A percentile compares a stretch with the other conserved stretches of the same genome.
Conservation (phyloP, 2,113 vertebrate genomes). For the Silurus meridionalis region DNA sequence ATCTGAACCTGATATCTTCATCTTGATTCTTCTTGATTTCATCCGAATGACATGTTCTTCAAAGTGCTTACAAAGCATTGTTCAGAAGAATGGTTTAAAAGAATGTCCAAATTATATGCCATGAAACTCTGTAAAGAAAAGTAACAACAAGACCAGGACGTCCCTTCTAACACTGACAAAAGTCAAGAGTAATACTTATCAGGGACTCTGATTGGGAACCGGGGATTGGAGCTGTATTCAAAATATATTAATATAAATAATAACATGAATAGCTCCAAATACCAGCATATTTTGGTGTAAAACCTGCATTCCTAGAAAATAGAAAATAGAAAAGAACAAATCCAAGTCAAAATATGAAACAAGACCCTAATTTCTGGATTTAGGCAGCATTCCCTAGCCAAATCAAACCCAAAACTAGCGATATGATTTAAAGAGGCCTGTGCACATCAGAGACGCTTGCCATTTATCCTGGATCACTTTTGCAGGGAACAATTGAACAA, state of each 20-base stretch:
- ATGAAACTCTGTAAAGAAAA: background rate
- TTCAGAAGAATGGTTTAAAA: background rate
- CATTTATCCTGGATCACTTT: background rate
- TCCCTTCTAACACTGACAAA: background rate
- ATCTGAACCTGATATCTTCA: too few relatives aligned
- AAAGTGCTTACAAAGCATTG: background rate
- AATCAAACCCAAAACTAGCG: background rate
- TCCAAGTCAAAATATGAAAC: background rate
- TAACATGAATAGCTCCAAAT: background rate
- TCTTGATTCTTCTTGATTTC: background rate
- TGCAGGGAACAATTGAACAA: background rate
- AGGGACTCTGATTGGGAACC: background rate
- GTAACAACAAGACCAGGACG: background rate
- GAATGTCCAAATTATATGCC: background rate
- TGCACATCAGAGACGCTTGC: background rate
- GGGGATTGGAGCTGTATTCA: background rate
- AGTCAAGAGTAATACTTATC: background rate
- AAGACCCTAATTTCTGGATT: too few relatives aligned
- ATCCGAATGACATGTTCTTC: background rate
- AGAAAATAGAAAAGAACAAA: background rate
- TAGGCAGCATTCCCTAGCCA: background rate
- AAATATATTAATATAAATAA: background rate
- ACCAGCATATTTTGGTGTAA: background rate
- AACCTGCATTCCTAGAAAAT: background rate
- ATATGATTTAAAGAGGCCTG: background rate